A percentile compares a stretch with the other conserved stretches of the same genome.
These are phyloP conservation scores for Dipodomys spectabilis DNA, from an alignment of 2,113 vertebrate genomes.

Conservation along the genomic window DNA sequence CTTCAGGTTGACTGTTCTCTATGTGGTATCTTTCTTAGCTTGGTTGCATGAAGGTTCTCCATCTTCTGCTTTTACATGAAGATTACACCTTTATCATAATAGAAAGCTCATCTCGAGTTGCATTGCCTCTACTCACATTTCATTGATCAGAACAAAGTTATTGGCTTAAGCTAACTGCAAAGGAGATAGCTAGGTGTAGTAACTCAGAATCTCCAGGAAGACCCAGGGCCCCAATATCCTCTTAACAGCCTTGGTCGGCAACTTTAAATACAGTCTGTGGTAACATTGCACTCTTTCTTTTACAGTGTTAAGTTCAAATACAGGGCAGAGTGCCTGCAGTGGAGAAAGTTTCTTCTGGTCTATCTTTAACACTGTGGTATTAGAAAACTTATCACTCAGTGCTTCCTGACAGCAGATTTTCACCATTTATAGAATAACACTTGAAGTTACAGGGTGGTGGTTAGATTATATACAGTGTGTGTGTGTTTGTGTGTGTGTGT, in stretches of 20 bases:
- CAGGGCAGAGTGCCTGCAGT: neutral
- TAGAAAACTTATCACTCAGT: neutral
- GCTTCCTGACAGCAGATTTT: neutral
- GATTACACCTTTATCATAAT: neutral
- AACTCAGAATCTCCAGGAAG: too few relatives aligned
- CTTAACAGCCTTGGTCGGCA: neutral
- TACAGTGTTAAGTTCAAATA: neutral
- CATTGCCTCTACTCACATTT: neutral
- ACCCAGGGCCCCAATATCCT: too few relatives aligned
- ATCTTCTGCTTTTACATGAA: neutral
- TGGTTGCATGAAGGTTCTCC: neutral
- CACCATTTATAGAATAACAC: neutral
- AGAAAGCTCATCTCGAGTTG: neutral
- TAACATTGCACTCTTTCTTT: neutral
- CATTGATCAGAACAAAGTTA: neutral
- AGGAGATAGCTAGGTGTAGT: neutral
- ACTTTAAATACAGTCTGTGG: neutral
- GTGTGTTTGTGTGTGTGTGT: too few relatives aligned
- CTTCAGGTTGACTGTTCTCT: neutral
- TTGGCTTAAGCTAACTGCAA: neutral
- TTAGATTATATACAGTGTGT: neutral
- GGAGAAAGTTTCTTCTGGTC: neutral
- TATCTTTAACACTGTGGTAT: neutral
- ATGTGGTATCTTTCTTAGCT: neutral
- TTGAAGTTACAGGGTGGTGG: neutral